Evolutionary conservation across 2,888 invertebrate genomes (phyloP), one percentile per base, ranked within the genome.

Genomic region (Athripsodes cinereus): DNA sequence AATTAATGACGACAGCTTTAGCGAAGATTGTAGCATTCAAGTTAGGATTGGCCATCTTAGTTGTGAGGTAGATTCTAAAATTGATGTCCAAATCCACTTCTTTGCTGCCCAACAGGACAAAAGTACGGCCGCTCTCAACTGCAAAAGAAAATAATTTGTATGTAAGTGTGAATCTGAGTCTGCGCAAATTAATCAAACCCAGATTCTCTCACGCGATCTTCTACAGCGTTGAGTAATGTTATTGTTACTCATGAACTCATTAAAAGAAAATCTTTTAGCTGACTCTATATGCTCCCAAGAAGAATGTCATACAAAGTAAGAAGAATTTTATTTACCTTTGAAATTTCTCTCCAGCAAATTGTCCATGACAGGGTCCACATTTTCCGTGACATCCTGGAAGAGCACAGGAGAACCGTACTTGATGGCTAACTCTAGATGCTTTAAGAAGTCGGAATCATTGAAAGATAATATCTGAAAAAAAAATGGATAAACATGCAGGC

Each of bases 371-470:
- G 95, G 94, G 73, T 96, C 95, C 35, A 96, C 89, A 68, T 92
- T 93, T 68, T 92, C 91, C 69, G 94, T 94, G 2, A 95, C 90
- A 69, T 96, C 94, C 75, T 92, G 90, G 70, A 96, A 92, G 1
- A 96, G 71, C 51, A 96, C 86, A 0, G 95, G 92, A 65, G 87
- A 83, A 0, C 96, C 96, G 68, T 92, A 93, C 70, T 90, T 90
- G 64, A 96, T 88, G 0, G 92, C 88, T 81, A 92, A 86, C 74
- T 96, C 94, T 19, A 96, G 74, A 64, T 91, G 90, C 65, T 92
- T 88, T 10, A 94, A 70, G 70, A 92, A 95, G 69, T 94, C 93
- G 0, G 81, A 69, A 69, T 95, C 95, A 69, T 85, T 88, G 72
- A 95, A 95, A 1, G 90, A 90, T 18, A 93, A 70, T 16, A 82